Evolutionary conservation across 2,797 vertebrate genomes (phyloP), one percentile per base, ranked within the genome.

Genomic region (Rhabdomys pumilio): DNA sequence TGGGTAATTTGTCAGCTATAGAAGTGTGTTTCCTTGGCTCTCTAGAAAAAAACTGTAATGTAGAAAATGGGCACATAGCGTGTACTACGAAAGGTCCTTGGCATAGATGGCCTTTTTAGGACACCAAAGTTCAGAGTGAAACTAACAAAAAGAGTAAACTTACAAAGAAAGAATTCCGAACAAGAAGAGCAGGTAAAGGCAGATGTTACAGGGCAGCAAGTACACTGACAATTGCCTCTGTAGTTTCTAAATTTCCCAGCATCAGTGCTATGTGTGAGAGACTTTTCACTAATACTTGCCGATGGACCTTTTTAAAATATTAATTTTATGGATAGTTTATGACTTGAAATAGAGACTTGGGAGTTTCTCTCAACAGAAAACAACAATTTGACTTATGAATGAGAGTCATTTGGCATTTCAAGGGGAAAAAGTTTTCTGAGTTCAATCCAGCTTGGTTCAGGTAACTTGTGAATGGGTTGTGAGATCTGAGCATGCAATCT

Each of bases 1-100:
- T 79, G 59, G 89, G 94, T 90, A 94, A 96, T 83, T 3, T 41
- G 67, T 97, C 93, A 97, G 63, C 57, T 96, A 76, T 96, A 89
- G 88, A 91, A 95, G 92, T 87, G 95, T 96, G 75, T 88, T 1
- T 29, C 19, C 92, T 95, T 59, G 20, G 63, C 29, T 79, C 75
- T 15, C 24, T 91, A 96, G 96, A 97, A 98, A 97, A 93, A 83
- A 92, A 72, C 57, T 81, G 69, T 72, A 91, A 69, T 69, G 26
- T 44, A 22, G 38, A 81, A 63, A 94, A 85, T 85, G 75, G 80
- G 72, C 96, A 89, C 2, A 8, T 55, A 82, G 17, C 69, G 53
- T 55, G 9, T 61, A 34, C 63, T 95, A 47, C 34, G 69, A 93
- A 94, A 67, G 59, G 47, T 29, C 12, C 6, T 93, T 95, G 94